A percentile compares a stretch with the other conserved stretches of the same genome.
Conservation (phyloP, 2,888 invertebrate species). For the Sarcophaga carnaria region DNA sequence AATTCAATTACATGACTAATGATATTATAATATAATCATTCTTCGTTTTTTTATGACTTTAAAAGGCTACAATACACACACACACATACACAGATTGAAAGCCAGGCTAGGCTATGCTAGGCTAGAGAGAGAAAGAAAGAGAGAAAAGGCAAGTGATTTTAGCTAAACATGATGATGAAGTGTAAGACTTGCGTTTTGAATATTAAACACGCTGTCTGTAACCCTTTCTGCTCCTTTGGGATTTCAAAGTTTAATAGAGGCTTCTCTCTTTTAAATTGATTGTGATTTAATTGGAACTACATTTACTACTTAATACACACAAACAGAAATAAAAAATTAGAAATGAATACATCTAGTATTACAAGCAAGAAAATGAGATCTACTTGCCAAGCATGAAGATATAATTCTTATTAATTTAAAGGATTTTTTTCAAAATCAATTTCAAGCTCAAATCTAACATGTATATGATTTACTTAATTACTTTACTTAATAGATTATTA, state of each 20-base stretch:
- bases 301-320: neutral
- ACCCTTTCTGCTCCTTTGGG: neutral
- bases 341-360: too few species aligned
- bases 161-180: constrained; percentile 51
- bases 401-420: too few species aligned
- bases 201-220: constrained; percentile 55
- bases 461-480: too few species aligned
- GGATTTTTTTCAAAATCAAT: too few species aligned
- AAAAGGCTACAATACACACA: neutral
- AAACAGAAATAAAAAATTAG: too few species aligned
- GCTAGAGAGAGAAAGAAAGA: neutral
- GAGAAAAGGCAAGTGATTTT: constrained; percentile 48
- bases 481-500: too few species aligned
- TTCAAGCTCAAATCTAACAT: too few species aligned
- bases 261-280: constrained; percentile 42
- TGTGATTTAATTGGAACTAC: constrained; percentile 33
- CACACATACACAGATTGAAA: neutral
- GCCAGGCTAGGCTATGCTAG: too few species aligned
- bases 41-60: constrained; percentile 72
- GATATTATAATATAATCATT: constrained; percentile 76
- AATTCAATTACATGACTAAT: constrained; percentile 77
- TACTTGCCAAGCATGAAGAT: neutral
- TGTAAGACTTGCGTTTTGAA: constrained; percentile 61
- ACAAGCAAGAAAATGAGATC: neutral
- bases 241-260: neutral